phyloP scores from a whole-genome alignment of 2,888 invertebrate genomes.

The Baronia brevicornis region DNA sequence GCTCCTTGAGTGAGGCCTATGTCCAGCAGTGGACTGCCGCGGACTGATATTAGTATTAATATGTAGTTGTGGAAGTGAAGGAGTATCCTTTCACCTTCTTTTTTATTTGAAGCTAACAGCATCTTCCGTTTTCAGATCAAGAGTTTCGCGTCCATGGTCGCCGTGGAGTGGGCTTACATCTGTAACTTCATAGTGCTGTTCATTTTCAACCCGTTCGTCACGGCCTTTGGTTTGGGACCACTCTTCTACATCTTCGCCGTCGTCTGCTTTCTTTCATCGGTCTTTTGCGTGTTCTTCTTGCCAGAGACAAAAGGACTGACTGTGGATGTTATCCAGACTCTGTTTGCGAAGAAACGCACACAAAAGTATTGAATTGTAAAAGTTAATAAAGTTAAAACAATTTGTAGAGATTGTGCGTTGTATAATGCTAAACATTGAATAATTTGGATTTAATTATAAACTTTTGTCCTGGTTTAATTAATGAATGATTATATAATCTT shows the following conservation, averaged over 20 bases:
- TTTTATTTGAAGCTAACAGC: too few relatives aligned
- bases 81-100: too few relatives aligned
- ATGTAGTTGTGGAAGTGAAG: too few relatives aligned
- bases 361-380: background rate
- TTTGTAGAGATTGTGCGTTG: too few relatives aligned
- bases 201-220: constrained; percentile 16
- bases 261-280: constrained; percentile 13
- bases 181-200: constrained; percentile 18
- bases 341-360: constrained; percentile 1
- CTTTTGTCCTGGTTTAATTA: too few relatives aligned
- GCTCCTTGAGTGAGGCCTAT: too few relatives aligned
- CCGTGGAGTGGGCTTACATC: constrained; percentile 15
- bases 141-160: constrained; percentile 13
- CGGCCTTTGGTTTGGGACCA: constrained; percentile 12
- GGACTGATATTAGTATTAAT: too few relatives aligned
- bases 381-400: background rate
- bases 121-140: too few relatives aligned
- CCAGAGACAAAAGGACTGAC: constrained; percentile 18
- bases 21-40: too few relatives aligned
- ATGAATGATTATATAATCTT: too few relatives aligned
- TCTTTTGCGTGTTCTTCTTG: constrained; percentile 10
- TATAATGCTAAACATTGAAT: too few relatives aligned
- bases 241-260: constrained; percentile 17
- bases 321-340: constrained; percentile 14
- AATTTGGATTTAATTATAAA: too few relatives aligned